Evolutionary conservation across 2,797 vertebrate species (phyloP), one percentile per base, ranked within the genome.

Genomic region (Arvicola amphibius): DNA sequence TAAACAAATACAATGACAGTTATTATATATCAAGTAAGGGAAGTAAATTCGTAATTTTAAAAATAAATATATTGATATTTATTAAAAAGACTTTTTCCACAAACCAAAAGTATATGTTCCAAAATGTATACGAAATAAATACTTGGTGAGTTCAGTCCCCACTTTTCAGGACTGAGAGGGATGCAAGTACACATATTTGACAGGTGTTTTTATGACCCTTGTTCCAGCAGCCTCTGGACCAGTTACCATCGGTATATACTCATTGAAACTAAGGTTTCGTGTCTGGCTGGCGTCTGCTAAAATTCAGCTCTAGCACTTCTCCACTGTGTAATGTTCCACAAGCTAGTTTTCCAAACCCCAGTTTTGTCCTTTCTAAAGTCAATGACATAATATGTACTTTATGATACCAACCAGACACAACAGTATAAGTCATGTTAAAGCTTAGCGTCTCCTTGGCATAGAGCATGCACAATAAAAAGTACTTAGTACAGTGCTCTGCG

Each of bases 341-440:
- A 81, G 14, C 2, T 69, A 34, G 8, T 65, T 89, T 93, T 78
- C 77, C 51, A 32, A 90, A 83, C 12, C 59, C 73, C 43, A 17
- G 29, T 71, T 85, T 63, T 51, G 69, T 81, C 27, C 67, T 91
- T 77, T 81, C 92, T 29, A 88, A 88, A 87, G 40, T 94, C 43
- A 85, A 37, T n/a, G 40, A n/a, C 87, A 94, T 76, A 76, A 73
- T 69, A 78, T 61, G 19, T 53, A 48, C 19, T 77, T 71, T 48
- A 67, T 65, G 48, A 25, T 91, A 9, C 56, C 81, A 69, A 85
- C 79, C 37, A 85, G 65, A 51, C 43, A 85, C 23, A 93, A 84
- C 61, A 90, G 80, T 73, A 73, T 61, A 79, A 88, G 46, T 27
- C 10, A 11, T n/a, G 5, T 51, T 94, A 92, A 76, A 87, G 16